phyloP scores from a whole-genome alignment of 2,113 vertebrate species.

The Callithrix jacchus region DNA sequence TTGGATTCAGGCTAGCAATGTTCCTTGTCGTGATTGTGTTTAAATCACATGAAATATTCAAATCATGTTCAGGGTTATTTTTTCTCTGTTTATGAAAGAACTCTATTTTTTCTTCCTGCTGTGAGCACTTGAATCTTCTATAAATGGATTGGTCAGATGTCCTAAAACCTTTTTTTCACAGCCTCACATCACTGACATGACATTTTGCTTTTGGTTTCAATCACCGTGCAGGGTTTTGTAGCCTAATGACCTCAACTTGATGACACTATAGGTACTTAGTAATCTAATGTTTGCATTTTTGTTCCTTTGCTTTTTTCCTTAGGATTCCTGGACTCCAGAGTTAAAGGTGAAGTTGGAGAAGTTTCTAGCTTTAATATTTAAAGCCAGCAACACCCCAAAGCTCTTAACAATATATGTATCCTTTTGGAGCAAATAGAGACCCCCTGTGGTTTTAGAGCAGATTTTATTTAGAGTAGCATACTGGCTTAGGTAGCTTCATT shows the following conservation, averaged over 20 bases:
- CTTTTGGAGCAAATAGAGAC: constrained; percentile 81
- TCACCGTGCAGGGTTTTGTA: background rate
- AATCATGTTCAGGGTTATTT: background rate
- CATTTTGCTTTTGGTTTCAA: background rate
- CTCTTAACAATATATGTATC: constrained; percentile 96
- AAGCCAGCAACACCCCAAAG: constrained; percentile 86
- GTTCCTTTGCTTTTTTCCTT: constrained; percentile 62
- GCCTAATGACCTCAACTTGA: background rate
- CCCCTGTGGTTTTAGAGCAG: background rate
- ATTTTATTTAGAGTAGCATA: background rate
- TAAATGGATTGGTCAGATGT: background rate
- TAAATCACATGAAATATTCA: constrained; percentile 37
- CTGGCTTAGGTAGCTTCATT: background rate
- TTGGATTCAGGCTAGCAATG: background rate
- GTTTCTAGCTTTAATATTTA: constrained; percentile 89
- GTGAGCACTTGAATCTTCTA: background rate
- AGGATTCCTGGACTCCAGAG: constrained; percentile 94
- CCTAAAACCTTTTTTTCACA: background rate
- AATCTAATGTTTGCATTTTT: background rate
- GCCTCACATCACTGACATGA: background rate
- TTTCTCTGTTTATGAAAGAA: background rate
- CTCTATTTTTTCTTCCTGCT: background rate
- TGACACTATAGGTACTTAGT: constrained; percentile 16
- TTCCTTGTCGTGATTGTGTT: background rate
- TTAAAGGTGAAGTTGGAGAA: constrained; percentile 90